Percentiles rank a stretch among this genome's conserved stretches.
Conservation (phyloP, 2,113 vertebrate species). For the Gymnobelideus leadbeateri region DNA sequence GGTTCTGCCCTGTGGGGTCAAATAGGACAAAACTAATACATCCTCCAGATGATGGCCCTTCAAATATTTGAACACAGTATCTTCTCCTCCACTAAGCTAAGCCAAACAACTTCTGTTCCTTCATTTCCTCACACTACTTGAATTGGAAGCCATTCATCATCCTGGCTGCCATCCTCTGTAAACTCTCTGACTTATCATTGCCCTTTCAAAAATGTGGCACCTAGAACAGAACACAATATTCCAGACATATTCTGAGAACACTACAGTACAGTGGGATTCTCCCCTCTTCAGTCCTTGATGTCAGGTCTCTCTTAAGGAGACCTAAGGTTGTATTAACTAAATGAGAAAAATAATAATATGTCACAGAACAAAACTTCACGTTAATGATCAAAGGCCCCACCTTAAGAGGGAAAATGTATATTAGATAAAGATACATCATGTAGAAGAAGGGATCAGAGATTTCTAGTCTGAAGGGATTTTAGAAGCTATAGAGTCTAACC, state of each 20-base stretch:
- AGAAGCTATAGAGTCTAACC: neutral
- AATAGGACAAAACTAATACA: neutral
- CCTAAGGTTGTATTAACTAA: neutral
- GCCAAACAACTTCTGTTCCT: neutral
- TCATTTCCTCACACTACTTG: neutral
- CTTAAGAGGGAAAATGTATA: neutral
- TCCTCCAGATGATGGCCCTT: neutral
- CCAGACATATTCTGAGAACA: neutral
- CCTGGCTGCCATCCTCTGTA: neutral
- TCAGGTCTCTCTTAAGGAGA: neutral
- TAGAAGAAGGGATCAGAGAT: neutral
- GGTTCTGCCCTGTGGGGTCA: neutral
- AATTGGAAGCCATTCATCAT: neutral
- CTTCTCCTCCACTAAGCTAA: neutral
- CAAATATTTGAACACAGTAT: neutral
- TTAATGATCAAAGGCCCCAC: neutral
- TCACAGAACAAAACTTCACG: neutral
- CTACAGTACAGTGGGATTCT: neutral
- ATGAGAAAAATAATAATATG: neutral
- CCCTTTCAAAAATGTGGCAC: neutral
- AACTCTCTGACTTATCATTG: neutral
- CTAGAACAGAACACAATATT: neutral
- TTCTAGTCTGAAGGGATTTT: neutral
- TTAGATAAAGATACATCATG: neutral
- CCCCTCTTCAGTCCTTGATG: neutral